phyloP scores from a whole-genome alignment of 2,888 invertebrate species.

The Erebia aethiops region DNA sequence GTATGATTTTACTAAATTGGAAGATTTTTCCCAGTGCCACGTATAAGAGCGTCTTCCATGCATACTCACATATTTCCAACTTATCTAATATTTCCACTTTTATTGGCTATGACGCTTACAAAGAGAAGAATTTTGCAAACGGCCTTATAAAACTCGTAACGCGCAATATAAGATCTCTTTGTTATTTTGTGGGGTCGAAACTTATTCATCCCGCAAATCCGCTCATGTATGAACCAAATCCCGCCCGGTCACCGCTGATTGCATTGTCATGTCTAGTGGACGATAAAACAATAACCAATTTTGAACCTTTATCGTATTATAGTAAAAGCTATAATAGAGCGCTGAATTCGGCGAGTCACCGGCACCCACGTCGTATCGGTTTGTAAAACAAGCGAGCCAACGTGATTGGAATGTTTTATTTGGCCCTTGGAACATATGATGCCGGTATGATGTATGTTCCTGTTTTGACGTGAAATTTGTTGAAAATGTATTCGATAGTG shows the following conservation, averaged over 20 bases:
- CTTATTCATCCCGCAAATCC: constrained; percentile 83
- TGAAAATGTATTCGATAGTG: constrained; percentile 48
- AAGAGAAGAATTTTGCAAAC: constrained; percentile 73
- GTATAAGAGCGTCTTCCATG: neutral
- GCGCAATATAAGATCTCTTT: constrained; percentile 72
- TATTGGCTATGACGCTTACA: constrained; percentile 42
- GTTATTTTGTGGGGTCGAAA: constrained; percentile 82
- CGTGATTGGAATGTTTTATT: constrained; percentile 81
- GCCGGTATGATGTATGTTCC: constrained; percentile 78
- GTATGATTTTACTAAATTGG: too few relatives aligned
- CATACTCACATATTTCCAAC: neutral
- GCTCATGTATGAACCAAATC: constrained; percentile 82
- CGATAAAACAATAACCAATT: constrained; percentile 43
- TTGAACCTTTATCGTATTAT: constrained; percentile 40
- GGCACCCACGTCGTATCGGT: constrained; percentile 74
- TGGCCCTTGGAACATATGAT: constrained; percentile 79
- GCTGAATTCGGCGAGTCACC: constrained; percentile 44
- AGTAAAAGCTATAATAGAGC: constrained; percentile 47
- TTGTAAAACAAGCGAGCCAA: constrained; percentile 80
- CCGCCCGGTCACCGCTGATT: constrained; percentile 82
- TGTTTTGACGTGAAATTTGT: constrained; percentile 71
- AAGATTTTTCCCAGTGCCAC: too few relatives aligned
- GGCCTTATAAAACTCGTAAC: constrained; percentile 74
- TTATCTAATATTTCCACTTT: constrained; percentile 26
- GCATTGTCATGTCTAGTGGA: constrained; percentile 80